A percentile compares a stretch with the other conserved stretches of the same genome.
These are phyloP conservation scores for Syrphus vitripennis DNA, from an alignment of 2,888 invertebrate genomes.

Conservation along the genomic window DNA sequence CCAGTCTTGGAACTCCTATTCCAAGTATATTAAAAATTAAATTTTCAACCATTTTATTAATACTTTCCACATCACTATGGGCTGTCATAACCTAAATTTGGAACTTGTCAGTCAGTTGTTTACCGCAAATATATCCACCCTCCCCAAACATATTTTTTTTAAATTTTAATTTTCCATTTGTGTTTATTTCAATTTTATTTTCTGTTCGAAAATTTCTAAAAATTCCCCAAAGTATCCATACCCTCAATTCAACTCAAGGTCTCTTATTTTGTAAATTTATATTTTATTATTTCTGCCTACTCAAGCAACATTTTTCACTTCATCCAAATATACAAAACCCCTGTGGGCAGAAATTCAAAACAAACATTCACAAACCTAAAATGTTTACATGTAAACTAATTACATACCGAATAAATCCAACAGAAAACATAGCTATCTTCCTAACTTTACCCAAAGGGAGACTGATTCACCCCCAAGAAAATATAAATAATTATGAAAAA, in stretches of 20 bases:
- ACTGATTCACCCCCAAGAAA: neutral
- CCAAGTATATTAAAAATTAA: too few relatives aligned
- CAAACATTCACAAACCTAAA: conserved; percentile 48
- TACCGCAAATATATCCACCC: neutral
- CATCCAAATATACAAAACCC: neutral
- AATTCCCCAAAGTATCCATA: neutral
- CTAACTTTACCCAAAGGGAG: neutral
- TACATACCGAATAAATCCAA: conserved; percentile 47
- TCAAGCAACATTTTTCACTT: conserved; percentile 25
- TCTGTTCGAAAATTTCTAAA: neutral
- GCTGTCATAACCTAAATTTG: neutral
- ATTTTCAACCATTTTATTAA: neutral
- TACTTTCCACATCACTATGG: too few relatives aligned
- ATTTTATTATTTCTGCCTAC: neutral
- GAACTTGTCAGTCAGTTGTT: neutral
- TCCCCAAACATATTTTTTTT: neutral
- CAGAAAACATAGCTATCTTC: conserved; percentile 48
- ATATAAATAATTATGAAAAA: neutral
- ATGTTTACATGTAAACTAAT: conserved; percentile 69
- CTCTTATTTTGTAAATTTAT: neutral
- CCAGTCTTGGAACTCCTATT: too few relatives aligned
- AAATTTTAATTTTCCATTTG: neutral
- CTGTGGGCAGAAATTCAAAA: neutral
- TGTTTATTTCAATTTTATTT: neutral
- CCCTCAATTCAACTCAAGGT: neutral